phyloP scores from a whole-genome alignment of 2,113 vertebrate genomes.

The Colius striatus region DNA sequence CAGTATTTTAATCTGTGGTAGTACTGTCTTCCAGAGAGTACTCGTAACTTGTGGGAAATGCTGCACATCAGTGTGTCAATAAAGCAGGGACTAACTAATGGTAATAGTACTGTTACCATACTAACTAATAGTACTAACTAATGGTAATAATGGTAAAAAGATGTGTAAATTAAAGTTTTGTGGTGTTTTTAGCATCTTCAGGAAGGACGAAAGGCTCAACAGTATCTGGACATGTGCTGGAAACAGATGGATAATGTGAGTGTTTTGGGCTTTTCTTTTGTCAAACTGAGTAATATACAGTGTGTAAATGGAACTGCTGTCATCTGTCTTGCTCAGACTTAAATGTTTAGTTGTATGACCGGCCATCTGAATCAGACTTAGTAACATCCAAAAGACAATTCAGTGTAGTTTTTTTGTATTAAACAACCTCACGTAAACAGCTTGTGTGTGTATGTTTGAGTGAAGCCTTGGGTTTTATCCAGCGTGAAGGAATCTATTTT shows the following conservation, averaged over 20 bases:
- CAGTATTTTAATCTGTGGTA: neutral
- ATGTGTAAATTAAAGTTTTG: neutral
- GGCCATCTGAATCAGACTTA: neutral
- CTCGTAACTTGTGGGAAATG: neutral
- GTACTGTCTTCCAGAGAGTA: neutral
- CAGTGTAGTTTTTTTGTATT: neutral
- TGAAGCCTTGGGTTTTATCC: neutral
- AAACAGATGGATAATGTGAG: conserved; percentile 99
- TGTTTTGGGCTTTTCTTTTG: neutral
- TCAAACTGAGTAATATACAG: neutral
- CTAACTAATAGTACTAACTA: neutral
- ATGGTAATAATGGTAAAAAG: neutral
- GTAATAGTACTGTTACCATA: too few species aligned
- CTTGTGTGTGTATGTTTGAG: neutral
- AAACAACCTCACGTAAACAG: neutral
- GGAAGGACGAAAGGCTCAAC: conserved; percentile 95
- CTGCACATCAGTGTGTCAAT: neutral
- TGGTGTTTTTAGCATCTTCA: conserved; percentile 89
- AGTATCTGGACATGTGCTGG: conserved; percentile 96
- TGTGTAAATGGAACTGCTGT: neutral
- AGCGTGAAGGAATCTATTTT: neutral
- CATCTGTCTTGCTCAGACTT: neutral
- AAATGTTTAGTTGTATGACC: neutral
- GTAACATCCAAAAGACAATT: neutral
- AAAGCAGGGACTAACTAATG: neutral